Conservation (phyloP, 2,888 invertebrate genomes). For the Caenorhabditis macrosperma region DNA sequence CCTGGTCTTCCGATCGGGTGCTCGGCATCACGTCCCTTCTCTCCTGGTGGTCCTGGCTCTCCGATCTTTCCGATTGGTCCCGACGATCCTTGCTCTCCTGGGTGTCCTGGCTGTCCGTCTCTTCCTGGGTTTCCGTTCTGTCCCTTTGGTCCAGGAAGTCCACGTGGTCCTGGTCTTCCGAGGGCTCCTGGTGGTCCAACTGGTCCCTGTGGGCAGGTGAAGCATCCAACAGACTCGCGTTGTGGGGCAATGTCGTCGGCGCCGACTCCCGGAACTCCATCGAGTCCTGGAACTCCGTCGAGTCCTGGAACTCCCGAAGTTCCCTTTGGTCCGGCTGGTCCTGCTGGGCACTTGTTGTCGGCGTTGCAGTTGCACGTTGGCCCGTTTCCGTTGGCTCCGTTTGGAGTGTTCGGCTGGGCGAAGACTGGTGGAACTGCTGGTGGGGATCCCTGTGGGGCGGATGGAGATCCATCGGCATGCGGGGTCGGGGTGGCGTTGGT, state of each 20-base stretch:
- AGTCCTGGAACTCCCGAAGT: slow-evolving; percentile 73
- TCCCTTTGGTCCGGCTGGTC: slow-evolving; percentile 77
- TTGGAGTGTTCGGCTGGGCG: slow-evolving; percentile 64
- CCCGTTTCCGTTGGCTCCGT: slow-evolving; percentile 67
- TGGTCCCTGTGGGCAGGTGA: slow-evolving; percentile 79
- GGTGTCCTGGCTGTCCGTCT: slow-evolving; percentile 77
- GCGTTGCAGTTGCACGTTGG: slow-evolving; percentile 67
- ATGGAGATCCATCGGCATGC: slow-evolving; percentile 66
- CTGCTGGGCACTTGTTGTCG: slow-evolving; percentile 78
- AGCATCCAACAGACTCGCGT: slow-evolving; percentile 74
- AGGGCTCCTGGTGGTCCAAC: slow-evolving; percentile 76
- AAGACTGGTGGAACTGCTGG: slow-evolving; percentile 73
- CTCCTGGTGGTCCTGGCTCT: slow-evolving; percentile 77
- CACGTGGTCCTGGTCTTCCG: slow-evolving; percentile 77
- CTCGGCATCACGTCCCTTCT: slow-evolving; percentile 79
- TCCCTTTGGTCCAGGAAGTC: slow-evolving; percentile 75
- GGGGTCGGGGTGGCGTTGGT: slow-evolving; percentile 56
- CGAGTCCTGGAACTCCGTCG: slow-evolving; percentile 75
- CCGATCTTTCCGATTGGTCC: slow-evolving; percentile 77
- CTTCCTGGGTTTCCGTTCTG: slow-evolving; percentile 76
- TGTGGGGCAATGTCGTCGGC: slow-evolving; percentile 78
- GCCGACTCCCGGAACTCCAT: slow-evolving; percentile 74
- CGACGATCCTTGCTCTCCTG: slow-evolving; percentile 75
- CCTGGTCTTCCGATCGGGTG: slow-evolving; percentile 79
- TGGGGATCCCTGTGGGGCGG: slow-evolving; percentile 69